Base-by-base conservation (phyloP, 2,113 vertebrate species). In the Polypterus senegalus region DNA sequence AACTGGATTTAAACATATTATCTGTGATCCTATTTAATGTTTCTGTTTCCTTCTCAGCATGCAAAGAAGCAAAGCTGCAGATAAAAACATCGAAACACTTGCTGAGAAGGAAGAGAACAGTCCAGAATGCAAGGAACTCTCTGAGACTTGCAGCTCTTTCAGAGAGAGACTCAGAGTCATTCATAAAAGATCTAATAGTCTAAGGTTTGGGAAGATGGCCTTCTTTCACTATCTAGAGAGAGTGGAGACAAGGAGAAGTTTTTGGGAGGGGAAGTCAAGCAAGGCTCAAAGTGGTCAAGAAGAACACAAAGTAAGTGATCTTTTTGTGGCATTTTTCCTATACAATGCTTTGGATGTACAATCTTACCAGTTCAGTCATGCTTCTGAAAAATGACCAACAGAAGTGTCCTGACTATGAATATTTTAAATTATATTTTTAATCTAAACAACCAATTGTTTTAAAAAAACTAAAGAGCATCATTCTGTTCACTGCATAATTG, bases 181-280 rank as follows among this genome's bases (percentile, higher is more conserved):
- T 49, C 80, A 77, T 48, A 77, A 79, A 5, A 82, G 57, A 7
- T 80, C 74, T 71, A 79, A 69, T 72, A 76, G 78, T 64, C 76
- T 74, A 9, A 76, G 73, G 6, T 73, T 84, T 63, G 84, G 85
- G 61, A 79, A 80, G 7, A 66, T 85, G 70, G 72, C 79, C 3
- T 86, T 91, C 75, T 89, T 88, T 67, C 80, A 80, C 10, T 86
- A 83, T 67, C 63, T 88, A 79, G 89, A 89, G 66, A 83, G 87
- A 73, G 83, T 89, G 70, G 86, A 89, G 74, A 89, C 76, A 45
- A 82, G 92, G 76, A 81, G 81, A 63, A 83, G 78, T 65, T 90
- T 91, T 78, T 86, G 88, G 79, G 86, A 90, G 74, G 86, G 85
- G 66, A 89, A 86, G 67, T 67, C 78, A n/a, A 73, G 75, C 52